Conservation (phyloP, 2,113 vertebrate species). For the Chlorodrepanis virens region DNA sequence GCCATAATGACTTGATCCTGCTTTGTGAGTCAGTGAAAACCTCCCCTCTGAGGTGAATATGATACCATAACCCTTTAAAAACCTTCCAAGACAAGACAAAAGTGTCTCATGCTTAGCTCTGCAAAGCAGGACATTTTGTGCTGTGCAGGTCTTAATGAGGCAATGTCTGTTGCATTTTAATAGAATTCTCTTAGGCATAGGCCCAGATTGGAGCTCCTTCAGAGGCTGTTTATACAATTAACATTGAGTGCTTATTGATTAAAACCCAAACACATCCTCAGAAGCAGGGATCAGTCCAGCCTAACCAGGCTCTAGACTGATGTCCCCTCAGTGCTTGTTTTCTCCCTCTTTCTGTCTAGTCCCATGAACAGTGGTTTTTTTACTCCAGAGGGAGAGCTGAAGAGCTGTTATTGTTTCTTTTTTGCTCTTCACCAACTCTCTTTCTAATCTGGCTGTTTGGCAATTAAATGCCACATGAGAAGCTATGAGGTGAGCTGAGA, state of each 20-base stretch:
- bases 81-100: background rate
- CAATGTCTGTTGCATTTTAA: constrained; percentile 10
- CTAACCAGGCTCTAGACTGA: background rate
- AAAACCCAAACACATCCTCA: background rate
- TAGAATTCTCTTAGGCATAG: background rate
- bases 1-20: background rate
- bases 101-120: background rate
- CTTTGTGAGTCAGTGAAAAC: background rate
- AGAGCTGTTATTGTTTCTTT: background rate
- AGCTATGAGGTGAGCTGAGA: background rate
- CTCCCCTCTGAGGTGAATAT: background rate
- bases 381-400: background rate
- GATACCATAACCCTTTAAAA: background rate
- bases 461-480: background rate
- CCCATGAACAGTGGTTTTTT: background rate
- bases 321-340: background rate
- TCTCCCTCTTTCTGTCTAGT: background rate
- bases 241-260: background rate
- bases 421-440: background rate
- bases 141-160: background rate
- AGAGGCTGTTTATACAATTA: background rate
- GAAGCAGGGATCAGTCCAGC: background rate
- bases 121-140: background rate
- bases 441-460: background rate
- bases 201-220: background rate